Conservation (phyloP, 2,113 vertebrate genomes). For the Podarcis cretensis region DNA sequence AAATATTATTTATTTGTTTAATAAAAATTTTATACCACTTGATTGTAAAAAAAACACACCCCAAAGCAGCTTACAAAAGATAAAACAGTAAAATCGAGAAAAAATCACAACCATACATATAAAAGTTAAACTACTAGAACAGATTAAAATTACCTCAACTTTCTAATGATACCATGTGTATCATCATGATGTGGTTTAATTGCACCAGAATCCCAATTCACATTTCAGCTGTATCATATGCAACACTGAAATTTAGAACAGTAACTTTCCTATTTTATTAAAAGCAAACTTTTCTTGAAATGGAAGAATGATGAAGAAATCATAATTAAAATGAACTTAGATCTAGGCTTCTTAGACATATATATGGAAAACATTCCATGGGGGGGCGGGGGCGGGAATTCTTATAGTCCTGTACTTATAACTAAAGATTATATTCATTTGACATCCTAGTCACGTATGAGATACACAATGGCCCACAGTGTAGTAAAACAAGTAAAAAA, state of each 20-base stretch:
- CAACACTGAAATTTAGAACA: neutral
- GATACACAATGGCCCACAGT: rapidly evolving
- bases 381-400: neutral
- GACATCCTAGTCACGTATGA: rapidly evolving
- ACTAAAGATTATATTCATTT: neutral
- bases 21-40: neutral
- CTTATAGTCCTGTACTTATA: rapidly evolving
- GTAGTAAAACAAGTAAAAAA: neutral
- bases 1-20: neutral
- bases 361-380: neutral
- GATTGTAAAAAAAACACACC: no score
- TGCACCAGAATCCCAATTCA: neutral
- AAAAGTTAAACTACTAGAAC: no score
- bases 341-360: neutral
- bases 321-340: neutral
- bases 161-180: neutral
- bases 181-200: neutral
- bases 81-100: no score
- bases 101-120: no score
- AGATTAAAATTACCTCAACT: no score
- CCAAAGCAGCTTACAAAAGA: no score
- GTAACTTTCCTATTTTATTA: neutral
- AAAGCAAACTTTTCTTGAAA: neutral
- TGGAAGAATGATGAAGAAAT: neutral
- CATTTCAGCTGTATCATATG: neutral